Conservation (phyloP, 2,888 invertebrate genomes). For the Leptinotarsa tumamoca region DNA sequence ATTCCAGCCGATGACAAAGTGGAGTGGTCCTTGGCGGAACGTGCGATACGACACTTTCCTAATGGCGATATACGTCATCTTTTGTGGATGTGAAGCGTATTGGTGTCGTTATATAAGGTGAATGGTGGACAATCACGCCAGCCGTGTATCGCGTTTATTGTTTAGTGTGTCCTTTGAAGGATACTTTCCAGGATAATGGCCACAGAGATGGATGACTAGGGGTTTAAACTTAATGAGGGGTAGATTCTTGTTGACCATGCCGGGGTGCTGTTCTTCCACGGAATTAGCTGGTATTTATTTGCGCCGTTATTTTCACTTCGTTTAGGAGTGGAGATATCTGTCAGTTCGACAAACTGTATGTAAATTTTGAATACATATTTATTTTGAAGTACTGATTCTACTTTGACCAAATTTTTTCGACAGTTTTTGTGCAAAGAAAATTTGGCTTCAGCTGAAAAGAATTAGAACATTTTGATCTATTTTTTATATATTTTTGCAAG, state of each 20-base stretch:
- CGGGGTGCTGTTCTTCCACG: background rate
- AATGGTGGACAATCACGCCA: conserved; percentile 44
- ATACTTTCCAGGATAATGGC: conserved; percentile 44
- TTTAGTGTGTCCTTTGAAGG: conserved; percentile 48
- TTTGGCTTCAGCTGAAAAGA: too few species aligned
- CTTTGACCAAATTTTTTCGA: too few species aligned
- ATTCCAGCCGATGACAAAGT: conserved; percentile 59
- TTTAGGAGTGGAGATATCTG: background rate
- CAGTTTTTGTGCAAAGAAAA: too few species aligned
- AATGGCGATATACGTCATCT: conserved; percentile 62
- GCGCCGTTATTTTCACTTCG: background rate
- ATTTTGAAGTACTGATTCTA: too few species aligned
- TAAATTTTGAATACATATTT: too few species aligned
- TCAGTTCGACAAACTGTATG: too few species aligned
- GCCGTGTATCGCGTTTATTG: conserved; percentile 47
- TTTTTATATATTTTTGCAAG: too few species aligned
- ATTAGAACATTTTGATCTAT: too few species aligned
- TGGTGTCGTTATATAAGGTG: conserved; percentile 59
- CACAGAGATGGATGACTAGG: conserved; percentile 42
- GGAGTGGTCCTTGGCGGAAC: conserved; percentile 55
- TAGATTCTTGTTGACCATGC: conserved; percentile 30
- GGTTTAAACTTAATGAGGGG: conserved; percentile 44
- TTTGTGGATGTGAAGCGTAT: conserved; percentile 60
- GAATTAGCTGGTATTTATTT: background rate
- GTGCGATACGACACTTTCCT: conserved; percentile 58